These are phyloP conservation scores for Megaleporinus macrocephalus DNA, from an alignment of 2,113 vertebrate species.

Conservation along the genomic window DNA sequence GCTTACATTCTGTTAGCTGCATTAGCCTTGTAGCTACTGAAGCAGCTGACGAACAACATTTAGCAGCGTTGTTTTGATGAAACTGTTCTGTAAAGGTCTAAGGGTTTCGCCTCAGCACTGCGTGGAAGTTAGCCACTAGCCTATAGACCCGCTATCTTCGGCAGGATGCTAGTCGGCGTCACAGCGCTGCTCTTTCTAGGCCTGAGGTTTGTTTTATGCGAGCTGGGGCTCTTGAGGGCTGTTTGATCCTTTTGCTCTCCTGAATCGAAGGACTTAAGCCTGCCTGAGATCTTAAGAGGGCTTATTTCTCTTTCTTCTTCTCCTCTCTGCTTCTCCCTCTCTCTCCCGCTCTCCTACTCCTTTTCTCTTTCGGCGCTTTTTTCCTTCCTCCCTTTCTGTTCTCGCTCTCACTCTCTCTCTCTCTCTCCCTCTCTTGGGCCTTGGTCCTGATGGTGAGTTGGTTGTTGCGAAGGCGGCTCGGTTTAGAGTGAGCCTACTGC, in stretches of 20 bases:
- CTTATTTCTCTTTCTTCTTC: not conserved
- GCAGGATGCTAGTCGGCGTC: not conserved
- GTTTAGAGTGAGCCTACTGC: not conserved
- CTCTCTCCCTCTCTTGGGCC: no score
- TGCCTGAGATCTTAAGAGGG: not conserved
- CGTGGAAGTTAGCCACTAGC: not conserved
- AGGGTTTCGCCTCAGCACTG: no score
- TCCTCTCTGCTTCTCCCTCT: not conserved
- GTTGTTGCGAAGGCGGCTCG: not conserved
- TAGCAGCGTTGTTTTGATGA: no score
- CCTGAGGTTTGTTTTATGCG: not conserved
- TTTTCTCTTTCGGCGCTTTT: not conserved
- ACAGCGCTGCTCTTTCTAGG: not conserved
- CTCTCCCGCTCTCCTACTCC: not conserved
- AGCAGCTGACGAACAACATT: no score
- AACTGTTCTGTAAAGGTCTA: no score
- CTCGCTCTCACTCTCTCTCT: not conserved
- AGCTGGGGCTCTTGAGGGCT: slow-evolving; percentile 18
- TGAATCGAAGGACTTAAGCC: slow-evolving; percentile 22
- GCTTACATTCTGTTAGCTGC: no score
- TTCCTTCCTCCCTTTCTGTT: not conserved
- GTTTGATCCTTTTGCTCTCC: slow-evolving; percentile 23
- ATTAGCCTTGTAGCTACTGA: no score
- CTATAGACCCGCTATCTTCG: not conserved
- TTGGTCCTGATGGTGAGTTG: not conserved